These are phyloP conservation scores for Aspidapion aeneum DNA, from an alignment of 2,888 invertebrate species.

Conservation along the genomic window DNA sequence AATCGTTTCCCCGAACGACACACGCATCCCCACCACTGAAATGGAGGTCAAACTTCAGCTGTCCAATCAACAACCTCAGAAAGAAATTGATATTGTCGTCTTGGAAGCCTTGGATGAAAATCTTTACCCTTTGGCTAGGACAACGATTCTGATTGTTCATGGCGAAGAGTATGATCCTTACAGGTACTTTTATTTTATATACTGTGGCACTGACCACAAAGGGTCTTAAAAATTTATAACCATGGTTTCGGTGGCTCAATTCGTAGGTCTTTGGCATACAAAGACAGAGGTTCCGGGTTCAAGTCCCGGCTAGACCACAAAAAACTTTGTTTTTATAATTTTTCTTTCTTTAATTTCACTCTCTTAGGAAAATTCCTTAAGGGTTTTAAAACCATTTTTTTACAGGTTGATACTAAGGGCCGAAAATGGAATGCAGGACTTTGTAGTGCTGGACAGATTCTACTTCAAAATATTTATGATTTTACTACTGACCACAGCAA, in stretches of 20 bases:
- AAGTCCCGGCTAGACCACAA: too few species aligned
- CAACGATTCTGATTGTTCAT: slow-evolving; percentile 14
- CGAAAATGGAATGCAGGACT: slow-evolving; percentile 12
- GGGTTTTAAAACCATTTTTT: too few species aligned
- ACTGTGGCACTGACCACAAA: too few species aligned
- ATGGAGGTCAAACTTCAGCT: slow-evolving; percentile 12
- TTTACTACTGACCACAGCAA: slow-evolving; percentile 18
- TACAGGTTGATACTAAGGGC: slow-evolving; percentile 18
- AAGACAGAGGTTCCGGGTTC: too few species aligned
- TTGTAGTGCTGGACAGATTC: slow-evolving; percentile 29
- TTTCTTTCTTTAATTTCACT: too few species aligned
- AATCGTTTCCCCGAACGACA: background rate
- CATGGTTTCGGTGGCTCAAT: too few species aligned
- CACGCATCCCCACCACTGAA: background rate
- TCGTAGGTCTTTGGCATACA: too few species aligned
- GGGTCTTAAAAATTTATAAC: too few species aligned
- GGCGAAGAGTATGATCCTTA: slow-evolving; percentile 10
- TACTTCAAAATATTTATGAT: slow-evolving; percentile 27
- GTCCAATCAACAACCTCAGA: background rate
- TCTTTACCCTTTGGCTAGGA: slow-evolving; percentile 12
- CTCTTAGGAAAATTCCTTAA: too few species aligned
- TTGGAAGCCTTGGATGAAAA: slow-evolving; percentile 19
- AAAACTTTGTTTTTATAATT: too few species aligned
- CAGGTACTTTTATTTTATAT: too few species aligned
- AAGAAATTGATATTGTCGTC: slow-evolving; percentile 16